Conservation (phyloP, 2,888 invertebrate genomes). For the Drosophila differens region DNA sequence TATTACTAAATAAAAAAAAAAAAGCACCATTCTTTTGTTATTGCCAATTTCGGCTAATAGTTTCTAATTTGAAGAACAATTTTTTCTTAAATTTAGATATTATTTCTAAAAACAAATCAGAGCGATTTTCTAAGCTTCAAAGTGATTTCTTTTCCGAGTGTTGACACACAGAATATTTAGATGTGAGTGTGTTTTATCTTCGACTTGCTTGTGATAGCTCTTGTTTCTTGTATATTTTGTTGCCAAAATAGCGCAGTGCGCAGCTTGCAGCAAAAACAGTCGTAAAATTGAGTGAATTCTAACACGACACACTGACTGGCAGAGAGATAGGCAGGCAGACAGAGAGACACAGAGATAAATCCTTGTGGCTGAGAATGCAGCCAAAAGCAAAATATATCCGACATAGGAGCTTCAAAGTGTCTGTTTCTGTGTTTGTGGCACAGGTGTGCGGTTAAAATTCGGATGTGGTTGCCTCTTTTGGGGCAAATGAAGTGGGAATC, state of each 20-base stretch:
- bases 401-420: background rate
- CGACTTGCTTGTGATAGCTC: background rate
- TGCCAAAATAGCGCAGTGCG: conserved; percentile 32
- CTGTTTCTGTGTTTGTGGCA: background rate
- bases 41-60: background rate
- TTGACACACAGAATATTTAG: background rate
- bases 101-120: background rate
- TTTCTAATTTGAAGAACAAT: background rate
- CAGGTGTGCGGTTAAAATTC: conserved; percentile 26
- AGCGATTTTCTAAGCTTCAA: background rate
- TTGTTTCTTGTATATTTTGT: background rate
- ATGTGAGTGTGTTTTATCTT: background rate
- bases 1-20: background rate
- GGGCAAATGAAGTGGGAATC: conserved; percentile 9
- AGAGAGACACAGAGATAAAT: background rate
- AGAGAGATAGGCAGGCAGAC: background rate
- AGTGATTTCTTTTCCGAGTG: background rate
- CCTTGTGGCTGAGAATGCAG: conserved; percentile 1
- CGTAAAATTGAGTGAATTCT: conserved; percentile 42
- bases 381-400: conserved; percentile 1
- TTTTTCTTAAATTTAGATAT: background rate
- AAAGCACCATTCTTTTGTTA: background rate
- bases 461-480: background rate
- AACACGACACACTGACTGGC: conserved; percentile 12
- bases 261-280: conserved; percentile 40